These are phyloP conservation scores for Sitta carolinensis DNA, from an alignment of 2,797 vertebrate species.

Conservation along the genomic window DNA sequence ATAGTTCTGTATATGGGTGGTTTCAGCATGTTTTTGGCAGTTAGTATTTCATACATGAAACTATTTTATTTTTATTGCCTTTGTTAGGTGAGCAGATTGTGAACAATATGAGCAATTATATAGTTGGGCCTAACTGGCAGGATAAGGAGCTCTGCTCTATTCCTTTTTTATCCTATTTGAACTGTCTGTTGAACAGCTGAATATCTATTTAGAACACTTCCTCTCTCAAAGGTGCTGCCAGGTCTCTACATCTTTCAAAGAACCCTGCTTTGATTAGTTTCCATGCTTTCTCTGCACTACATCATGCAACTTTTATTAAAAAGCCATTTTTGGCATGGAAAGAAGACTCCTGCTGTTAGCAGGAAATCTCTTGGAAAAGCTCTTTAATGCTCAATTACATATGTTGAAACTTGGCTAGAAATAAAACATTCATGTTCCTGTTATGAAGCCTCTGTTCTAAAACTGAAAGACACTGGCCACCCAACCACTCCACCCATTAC, in stretches of 20 bases:
- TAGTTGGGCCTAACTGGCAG: not conserved
- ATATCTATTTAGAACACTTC: not conserved
- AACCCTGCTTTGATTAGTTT: constrained; percentile 27
- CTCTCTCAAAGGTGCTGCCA: not conserved
- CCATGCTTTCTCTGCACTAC: not conserved
- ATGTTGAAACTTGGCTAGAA: not conserved
- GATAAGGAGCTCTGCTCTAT: not conserved
- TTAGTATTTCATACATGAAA: not conserved
- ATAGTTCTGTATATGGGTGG: not conserved
- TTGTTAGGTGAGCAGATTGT: not conserved
- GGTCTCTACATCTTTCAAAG: constrained; percentile 4
- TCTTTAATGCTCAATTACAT: not conserved
- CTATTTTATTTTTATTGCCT: not conserved
- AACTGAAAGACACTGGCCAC: not conserved
- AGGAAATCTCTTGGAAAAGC: not conserved
- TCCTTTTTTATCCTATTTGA: not conserved
- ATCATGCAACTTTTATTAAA: constrained; percentile 20
- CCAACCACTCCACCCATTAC: not conserved
- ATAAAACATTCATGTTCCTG: not conserved
- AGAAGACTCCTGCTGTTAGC: constrained; percentile 1
- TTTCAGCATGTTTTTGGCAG: not conserved
- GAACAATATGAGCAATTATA: not conserved
- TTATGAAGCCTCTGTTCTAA: not conserved
- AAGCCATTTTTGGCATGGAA: constrained; percentile 13
- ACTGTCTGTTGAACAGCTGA: not conserved